These are phyloP conservation scores for Julus scanicus DNA, from an alignment of 2,888 invertebrate genomes.

Conservation along the genomic window DNA sequence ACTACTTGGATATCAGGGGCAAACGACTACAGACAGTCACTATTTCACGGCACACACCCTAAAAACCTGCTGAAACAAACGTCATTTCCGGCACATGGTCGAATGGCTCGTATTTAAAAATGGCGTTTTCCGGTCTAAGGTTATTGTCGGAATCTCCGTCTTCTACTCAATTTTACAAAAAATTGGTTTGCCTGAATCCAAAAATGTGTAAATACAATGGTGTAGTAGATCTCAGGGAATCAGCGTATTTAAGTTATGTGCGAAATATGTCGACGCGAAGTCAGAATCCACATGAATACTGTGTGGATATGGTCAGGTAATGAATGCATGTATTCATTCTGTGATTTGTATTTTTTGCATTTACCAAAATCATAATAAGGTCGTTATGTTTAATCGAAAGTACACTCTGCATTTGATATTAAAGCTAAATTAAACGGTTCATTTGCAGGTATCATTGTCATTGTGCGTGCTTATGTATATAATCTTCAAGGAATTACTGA, in stretches of 20 bases:
- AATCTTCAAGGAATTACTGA: too few species aligned
- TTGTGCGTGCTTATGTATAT: too few species aligned
- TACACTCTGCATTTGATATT: background rate
- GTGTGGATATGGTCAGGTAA: slow-evolving; percentile 48
- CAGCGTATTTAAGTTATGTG: background rate
- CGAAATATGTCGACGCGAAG: background rate
- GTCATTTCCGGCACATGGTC: background rate
- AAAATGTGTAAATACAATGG: background rate
- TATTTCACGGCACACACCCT: background rate
- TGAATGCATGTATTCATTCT: background rate
- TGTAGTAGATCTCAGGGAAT: background rate
- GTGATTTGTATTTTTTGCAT: background rate
- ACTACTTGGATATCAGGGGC: background rate
- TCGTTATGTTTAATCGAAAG: background rate
- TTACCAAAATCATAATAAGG: background rate
- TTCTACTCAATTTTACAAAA: background rate
- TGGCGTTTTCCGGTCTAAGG: background rate
- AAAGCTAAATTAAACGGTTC: too few species aligned
- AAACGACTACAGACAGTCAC: background rate
- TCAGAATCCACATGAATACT: slow-evolving; percentile 43
- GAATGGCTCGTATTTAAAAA: background rate
- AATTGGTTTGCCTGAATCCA: background rate
- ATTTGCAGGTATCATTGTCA: too few species aligned
- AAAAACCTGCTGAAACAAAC: background rate
- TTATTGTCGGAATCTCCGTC: background rate